Evolutionary conservation across 2,797 vertebrate genomes (phyloP).

Genomic region (Halcyon leucocephala): DNA sequence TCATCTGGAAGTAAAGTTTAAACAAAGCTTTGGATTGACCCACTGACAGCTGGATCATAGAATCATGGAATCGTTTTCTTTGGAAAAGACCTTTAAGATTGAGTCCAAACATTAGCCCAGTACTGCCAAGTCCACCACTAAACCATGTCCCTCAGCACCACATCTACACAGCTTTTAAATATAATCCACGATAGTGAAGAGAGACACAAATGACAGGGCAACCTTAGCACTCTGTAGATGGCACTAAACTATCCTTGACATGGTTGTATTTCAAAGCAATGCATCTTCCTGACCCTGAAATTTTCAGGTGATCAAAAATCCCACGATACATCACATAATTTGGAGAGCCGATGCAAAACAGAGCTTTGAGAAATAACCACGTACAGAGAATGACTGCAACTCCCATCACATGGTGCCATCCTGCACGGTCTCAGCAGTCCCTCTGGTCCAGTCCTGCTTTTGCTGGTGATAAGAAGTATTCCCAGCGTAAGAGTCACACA

Average conservation of each 20-base stretch:
- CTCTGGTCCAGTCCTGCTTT: not conserved
- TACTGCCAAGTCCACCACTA: not conserved
- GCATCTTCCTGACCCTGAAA: not conserved
- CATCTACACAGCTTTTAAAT: not conserved
- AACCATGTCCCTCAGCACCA: not conserved
- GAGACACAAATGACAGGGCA: not conserved
- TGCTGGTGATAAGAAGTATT: not conserved
- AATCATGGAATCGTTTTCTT: not conserved
- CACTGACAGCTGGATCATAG: not conserved
- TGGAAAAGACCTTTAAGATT: not conserved
- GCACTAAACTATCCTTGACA: not conserved
- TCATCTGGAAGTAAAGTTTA: not conserved
- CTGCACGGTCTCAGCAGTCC: rapidly evolving
- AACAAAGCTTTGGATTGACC: not conserved
- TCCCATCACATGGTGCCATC: not conserved
- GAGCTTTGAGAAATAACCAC: not conserved
- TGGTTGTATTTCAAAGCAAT: not conserved
- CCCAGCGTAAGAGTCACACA: not conserved
- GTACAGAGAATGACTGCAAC: not conserved
- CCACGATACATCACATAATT: not conserved
- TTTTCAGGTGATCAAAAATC: not conserved
- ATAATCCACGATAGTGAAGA: not conserved
- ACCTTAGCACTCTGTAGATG: not conserved
- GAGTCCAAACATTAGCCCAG: not conserved
- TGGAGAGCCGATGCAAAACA: not conserved